Conservation (phyloP, 2,888 invertebrate genomes). For the Caenorhabditis sinica region DNA sequence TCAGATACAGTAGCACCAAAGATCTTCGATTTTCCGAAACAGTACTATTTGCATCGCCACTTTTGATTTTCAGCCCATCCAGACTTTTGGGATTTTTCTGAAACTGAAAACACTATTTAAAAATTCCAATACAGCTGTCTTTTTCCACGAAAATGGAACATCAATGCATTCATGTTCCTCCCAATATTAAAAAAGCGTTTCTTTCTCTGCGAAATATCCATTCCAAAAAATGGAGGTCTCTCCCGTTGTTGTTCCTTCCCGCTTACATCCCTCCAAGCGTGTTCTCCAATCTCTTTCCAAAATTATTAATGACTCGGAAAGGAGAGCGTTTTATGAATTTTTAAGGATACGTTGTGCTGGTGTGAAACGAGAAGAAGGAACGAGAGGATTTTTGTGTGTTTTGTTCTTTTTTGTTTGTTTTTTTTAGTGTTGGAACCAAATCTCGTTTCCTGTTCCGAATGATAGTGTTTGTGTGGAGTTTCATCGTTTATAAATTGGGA, state of each 20-base stretch:
- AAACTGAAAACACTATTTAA: not conserved
- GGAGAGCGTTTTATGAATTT: slow-evolving; percentile 44
- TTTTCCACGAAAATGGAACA: not conserved
- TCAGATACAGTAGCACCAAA: too few relatives aligned
- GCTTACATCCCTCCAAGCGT: not conserved
- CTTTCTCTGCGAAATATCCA: not conserved
- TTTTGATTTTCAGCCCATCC: too few relatives aligned
- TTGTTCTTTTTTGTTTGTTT: slow-evolving; percentile 17
- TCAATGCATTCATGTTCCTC: slow-evolving; percentile 9
- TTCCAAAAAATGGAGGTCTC: not conserved
- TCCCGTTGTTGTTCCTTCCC: slow-evolving; percentile 9
- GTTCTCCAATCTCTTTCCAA: slow-evolving; percentile 33
- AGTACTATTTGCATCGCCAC: too few relatives aligned
- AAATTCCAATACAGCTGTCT: not conserved
- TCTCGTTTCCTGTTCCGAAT: slow-evolving; percentile 18
- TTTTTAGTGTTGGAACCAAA: not conserved
- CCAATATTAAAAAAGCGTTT: slow-evolving; percentile 26
- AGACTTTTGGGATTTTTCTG: too few relatives aligned
- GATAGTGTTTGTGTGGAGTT: slow-evolving; percentile 3
- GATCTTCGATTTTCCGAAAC: too few relatives aligned
- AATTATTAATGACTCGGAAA: slow-evolving; percentile 56
- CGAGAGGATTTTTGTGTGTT: not conserved
- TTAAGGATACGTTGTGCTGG: slow-evolving; percentile 16
- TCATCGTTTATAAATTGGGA: not conserved
- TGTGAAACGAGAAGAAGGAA: not conserved